Percentiles rank a stretch among this genome's conserved stretches.
Conservation (phyloP, 2,888 invertebrate genomes). For the Ormyrus pomaceus region DNA sequence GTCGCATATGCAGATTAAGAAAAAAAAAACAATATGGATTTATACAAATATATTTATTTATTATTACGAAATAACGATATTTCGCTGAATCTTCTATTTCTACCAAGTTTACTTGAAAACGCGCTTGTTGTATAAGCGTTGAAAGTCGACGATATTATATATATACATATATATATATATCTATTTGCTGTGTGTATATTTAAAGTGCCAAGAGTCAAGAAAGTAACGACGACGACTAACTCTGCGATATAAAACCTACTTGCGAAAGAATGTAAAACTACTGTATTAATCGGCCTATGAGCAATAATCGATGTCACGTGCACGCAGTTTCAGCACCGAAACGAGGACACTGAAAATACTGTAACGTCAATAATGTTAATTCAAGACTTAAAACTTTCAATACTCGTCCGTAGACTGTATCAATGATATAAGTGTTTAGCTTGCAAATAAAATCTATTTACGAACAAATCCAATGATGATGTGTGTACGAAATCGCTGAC, state of each 20-base stretch:
- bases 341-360: constrained; percentile 36
- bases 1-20: constrained; percentile 66
- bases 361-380: constrained; percentile 52
- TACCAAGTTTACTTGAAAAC: constrained; percentile 64
- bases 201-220: constrained; percentile 52
- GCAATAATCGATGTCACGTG: constrained; percentile 48
- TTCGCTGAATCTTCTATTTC: constrained; percentile 66
- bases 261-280: constrained; percentile 34
- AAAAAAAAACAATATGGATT: constrained; percentile 65
- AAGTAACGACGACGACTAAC: constrained; percentile 18
- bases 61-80: constrained; percentile 61
- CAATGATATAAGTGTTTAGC: constrained; percentile 64
- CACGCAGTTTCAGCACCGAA: background rate
- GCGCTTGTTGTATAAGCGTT: constrained; percentile 55
- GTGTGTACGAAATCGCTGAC: too few species aligned
- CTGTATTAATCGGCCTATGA: constrained; percentile 36
- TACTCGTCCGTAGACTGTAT: constrained; percentile 65
- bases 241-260: background rate
- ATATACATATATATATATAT: constrained; percentile 35
- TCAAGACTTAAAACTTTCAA: constrained; percentile 45
- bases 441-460: constrained; percentile 67
- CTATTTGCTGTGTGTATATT: constrained; percentile 44
- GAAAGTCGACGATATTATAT: constrained; percentile 34
- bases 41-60: constrained; percentile 65
- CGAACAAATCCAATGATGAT: constrained; percentile 31